These are phyloP conservation scores for Melanotaenia trifasciata DNA, from an alignment of 2,797 vertebrate genomes.

Conservation along the genomic window DNA sequence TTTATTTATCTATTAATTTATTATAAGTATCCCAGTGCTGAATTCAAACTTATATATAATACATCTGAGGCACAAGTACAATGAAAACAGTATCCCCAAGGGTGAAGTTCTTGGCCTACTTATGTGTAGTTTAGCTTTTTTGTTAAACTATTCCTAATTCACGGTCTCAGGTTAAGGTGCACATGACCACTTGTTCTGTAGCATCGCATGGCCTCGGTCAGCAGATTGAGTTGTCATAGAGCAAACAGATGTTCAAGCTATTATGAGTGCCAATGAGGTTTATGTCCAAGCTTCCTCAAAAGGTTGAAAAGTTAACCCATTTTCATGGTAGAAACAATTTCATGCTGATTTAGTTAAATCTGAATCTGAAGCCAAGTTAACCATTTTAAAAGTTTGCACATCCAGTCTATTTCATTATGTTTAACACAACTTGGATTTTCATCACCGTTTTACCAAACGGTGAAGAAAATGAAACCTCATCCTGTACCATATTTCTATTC, in stretches of 20 bases:
- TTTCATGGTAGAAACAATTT: not conserved
- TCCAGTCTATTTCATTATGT: not conserved
- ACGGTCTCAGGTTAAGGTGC: not conserved
- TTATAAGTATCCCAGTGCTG: not conserved
- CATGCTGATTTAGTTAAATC: not conserved
- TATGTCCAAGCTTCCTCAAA: not conserved
- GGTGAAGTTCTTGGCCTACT: not conserved
- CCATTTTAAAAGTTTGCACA: not conserved
- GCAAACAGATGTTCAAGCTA: not conserved
- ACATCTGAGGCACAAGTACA: not conserved
- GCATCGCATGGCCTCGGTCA: conserved; percentile 1
- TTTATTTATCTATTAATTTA: not conserved
- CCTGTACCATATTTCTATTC: not conserved
- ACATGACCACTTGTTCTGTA: not conserved
- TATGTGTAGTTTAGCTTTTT: not conserved
- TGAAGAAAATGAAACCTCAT: not conserved
- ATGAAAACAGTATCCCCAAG: not conserved
- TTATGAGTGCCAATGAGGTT: not conserved
- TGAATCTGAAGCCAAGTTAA: not conserved
- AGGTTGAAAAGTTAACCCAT: not conserved
- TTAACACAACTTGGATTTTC: not conserved
- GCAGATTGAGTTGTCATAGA: not conserved
- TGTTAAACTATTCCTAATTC: not conserved
- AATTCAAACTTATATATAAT: not conserved
- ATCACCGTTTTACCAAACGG: not conserved